Conservation (phyloP, 2,113 vertebrate genomes). For the Irena cyanogastra region DNA sequence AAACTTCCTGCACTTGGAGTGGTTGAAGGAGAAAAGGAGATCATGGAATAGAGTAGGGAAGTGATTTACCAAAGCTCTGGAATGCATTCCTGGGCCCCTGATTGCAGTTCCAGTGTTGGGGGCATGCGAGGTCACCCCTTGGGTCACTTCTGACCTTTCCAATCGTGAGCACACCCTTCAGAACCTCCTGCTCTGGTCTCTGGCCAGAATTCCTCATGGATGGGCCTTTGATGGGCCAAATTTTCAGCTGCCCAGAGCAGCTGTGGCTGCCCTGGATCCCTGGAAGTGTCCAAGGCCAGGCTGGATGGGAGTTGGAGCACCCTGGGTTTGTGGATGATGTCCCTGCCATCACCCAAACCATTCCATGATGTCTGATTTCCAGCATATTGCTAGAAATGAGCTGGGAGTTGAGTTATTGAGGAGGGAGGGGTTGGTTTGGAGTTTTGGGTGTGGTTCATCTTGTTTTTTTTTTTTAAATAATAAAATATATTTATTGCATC, state of each 20-base stretch:
- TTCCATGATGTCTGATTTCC: not conserved
- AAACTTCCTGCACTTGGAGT: not conserved
- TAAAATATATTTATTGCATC: not conserved
- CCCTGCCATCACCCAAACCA: not conserved
- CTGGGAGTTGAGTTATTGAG: not conserved
- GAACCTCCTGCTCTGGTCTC: not conserved
- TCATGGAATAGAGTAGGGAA: accelerated
- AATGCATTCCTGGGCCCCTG: too few species aligned
- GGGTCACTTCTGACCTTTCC: not conserved
- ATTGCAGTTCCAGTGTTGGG: accelerated
- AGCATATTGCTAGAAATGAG: not conserved
- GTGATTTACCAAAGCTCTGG: not conserved
- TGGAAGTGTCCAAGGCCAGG: not conserved
- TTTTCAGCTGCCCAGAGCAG: not conserved
- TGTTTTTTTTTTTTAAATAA: not conserved
- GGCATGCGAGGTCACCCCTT: too few species aligned
- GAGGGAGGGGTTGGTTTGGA: not conserved
- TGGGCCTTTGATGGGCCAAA: not conserved
- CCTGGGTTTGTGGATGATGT: not conserved
- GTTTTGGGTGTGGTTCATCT: not conserved
- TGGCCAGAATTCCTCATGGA: not conserved
- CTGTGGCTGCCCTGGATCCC: not conserved
- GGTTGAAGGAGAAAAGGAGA: not conserved
- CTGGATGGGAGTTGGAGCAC: not conserved
- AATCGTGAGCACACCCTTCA: not conserved